phyloP scores from a whole-genome alignment of 2,797 vertebrate genomes.

The Chromis chromis region DNA sequence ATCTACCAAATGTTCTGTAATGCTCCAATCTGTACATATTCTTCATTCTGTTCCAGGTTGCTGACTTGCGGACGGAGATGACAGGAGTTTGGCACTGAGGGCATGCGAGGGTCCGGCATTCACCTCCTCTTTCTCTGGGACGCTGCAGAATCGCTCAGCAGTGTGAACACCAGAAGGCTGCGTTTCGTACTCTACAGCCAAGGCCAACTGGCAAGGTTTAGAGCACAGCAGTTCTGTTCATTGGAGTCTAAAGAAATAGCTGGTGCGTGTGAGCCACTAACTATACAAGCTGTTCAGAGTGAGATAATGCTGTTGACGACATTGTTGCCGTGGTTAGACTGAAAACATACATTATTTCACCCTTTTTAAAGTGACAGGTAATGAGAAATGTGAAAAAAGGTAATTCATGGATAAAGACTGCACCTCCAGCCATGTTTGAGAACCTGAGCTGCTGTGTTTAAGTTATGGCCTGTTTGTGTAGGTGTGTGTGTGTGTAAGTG shows the following conservation, averaged over 20 bases:
- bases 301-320: background rate
- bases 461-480: background rate
- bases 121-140: slow-evolving; percentile 49
- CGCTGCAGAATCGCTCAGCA: slow-evolving; percentile 35
- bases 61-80: slow-evolving; percentile 37
- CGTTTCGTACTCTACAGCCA: slow-evolving; percentile 26
- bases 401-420: background rate
- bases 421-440: slow-evolving; percentile 7
- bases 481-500: slow-evolving; percentile 15
- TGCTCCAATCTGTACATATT: slow-evolving; percentile 26
- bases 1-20: slow-evolving; percentile 34
- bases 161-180: slow-evolving; percentile 56
- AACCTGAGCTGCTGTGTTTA: slow-evolving; percentile 36
- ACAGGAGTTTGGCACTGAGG: slow-evolving; percentile 44
- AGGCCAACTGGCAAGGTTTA: slow-evolving; percentile 54
- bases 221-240: slow-evolving; percentile 46
- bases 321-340: background rate
- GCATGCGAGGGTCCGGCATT: slow-evolving; percentile 9
- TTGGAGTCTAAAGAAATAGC: slow-evolving; percentile 27
- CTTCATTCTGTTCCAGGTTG: slow-evolving; percentile 61
- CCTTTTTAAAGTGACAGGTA: slow-evolving; percentile 13
- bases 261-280: slow-evolving; percentile 15
- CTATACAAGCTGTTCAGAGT: slow-evolving; percentile 20
- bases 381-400: background rate
- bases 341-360: background rate